Percentiles rank a stretch among this genome's conserved stretches.
phyloP scores from a whole-genome alignment of 2,888 invertebrate genomes.

The Watsonalla binaria region DNA sequence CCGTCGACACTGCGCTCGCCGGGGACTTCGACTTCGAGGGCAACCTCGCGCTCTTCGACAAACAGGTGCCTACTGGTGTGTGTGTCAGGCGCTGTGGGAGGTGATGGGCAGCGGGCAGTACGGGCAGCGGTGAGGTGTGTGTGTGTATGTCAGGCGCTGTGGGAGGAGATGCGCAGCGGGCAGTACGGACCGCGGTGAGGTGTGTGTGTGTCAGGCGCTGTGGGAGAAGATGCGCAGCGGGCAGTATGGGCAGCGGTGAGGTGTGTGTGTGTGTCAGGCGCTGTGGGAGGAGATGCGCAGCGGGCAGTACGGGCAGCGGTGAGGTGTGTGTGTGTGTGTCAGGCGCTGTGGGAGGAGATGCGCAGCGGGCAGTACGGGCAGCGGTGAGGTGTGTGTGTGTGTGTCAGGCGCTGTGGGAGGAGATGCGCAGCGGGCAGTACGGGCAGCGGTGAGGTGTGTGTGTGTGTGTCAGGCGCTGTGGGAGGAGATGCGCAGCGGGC shows the following conservation, averaged over 20 bases:
- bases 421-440: no score
- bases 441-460: no score
- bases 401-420: no score
- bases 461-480: no score
- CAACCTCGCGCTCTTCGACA: conserved; percentile 94
- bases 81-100: no score
- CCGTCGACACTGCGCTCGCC: conserved; percentile 80
- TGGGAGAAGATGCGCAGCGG: conserved; percentile 85
- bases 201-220: conserved; percentile 28
- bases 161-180: conserved; percentile 54
- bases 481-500: no score
- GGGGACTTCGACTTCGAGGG: conserved; percentile 97
- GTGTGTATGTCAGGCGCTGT: conserved; percentile 35
- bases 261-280: conserved; percentile 29
- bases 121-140: no score
- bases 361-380: conserved; percentile 93
- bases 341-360: conserved; percentile 64
- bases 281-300: conserved; percentile 59
- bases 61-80: conserved; percentile 44
- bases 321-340: conserved; percentile 47
- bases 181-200: conserved; percentile 59
- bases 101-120: no score
- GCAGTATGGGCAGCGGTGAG: conserved; percentile 88
- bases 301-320: conserved; percentile 54
- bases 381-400: no score